phyloP scores from a whole-genome alignment of 2,113 vertebrate species.

The Dasyornis broadbenti region DNA sequence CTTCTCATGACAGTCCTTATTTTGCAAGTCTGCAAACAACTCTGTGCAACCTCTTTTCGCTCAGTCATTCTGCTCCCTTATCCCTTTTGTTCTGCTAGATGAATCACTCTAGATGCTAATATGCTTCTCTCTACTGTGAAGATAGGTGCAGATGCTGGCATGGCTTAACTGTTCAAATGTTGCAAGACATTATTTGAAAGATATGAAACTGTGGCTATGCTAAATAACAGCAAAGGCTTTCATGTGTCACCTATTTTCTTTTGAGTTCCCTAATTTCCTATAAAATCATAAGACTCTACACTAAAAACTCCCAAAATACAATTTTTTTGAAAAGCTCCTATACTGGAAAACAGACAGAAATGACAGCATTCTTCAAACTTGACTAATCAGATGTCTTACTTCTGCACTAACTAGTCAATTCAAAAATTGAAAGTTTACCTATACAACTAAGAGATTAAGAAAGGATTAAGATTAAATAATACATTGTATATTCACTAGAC shows the following conservation, averaged over 20 bases:
- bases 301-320: neutral
- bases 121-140: neutral
- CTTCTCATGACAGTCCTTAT: neutral
- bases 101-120: neutral
- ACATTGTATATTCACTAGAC: neutral
- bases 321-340: neutral
- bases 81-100: slow-evolving; percentile 7
- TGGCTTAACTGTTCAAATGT: neutral
- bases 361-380: neutral
- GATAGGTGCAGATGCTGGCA: neutral
- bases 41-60: neutral
- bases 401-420: neutral
- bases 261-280: neutral
- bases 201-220: neutral
- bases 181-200: neutral
- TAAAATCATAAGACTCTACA: neutral
- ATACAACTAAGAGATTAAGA: neutral
- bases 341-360: neutral
- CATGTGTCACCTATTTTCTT: neutral
- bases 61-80: neutral
- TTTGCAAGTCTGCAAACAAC: neutral
- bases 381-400: neutral
- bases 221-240: slow-evolving; percentile 15
- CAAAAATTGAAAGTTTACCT: neutral
- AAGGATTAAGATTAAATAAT: slow-evolving; percentile 34